A percentile compares a stretch with the other conserved stretches of the same genome.
Evolutionary conservation across 2,797 vertebrate species (phyloP).

Genomic region (Aulostomus chinensis): DNA sequence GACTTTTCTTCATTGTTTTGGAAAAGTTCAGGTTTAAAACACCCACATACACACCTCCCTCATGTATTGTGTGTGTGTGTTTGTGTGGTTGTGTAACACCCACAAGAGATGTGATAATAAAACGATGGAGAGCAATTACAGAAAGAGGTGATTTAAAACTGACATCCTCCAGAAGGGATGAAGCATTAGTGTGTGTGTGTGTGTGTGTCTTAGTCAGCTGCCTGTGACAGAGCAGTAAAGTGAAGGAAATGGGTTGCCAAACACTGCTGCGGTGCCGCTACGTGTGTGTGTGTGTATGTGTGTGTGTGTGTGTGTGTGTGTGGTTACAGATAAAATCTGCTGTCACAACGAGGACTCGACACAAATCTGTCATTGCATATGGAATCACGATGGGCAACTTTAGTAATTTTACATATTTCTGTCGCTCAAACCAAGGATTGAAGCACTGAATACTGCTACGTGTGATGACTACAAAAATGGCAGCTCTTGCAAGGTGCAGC

Average conservation of each 20-base stretch:
- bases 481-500: no score
- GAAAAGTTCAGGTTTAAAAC: no score
- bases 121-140: conserved; percentile 10
- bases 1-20: no score
- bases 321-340: background rate
- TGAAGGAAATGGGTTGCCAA: conserved; percentile 24
- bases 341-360: background rate
- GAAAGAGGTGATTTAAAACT: conserved; percentile 19
- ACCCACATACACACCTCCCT: no score
- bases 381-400: no score
- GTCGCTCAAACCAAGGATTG: background rate
- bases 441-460: no score
- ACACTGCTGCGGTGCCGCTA: conserved; percentile 17
- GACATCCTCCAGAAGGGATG: conserved; percentile 10
- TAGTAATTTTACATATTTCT: background rate
- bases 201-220: conserved; percentile 29
- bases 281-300: background rate
- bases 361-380: background rate
- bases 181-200: no score
- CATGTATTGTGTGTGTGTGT: conserved; percentile 1
- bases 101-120: conserved; percentile 17
- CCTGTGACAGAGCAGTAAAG: conserved; percentile 5
- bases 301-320: background rate
- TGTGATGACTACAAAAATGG: no score
- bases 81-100: background rate